Percentiles rank a stretch among this genome's conserved stretches.
Conservation (phyloP, 2,888 invertebrate genomes). For the Drosophila fulvimacula region DNA sequence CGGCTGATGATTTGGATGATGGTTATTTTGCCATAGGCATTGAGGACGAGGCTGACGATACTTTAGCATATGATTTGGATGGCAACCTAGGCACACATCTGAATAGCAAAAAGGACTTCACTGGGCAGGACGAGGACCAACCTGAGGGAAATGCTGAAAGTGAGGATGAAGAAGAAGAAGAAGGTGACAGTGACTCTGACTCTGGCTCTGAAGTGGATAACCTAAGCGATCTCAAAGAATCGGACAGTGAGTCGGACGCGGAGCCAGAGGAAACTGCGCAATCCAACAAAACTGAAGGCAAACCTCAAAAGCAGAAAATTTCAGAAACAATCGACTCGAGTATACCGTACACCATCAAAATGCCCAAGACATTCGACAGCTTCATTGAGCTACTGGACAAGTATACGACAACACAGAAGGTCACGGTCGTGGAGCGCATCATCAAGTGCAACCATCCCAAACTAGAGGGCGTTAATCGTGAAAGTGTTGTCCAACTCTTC, state of each 20-base stretch:
- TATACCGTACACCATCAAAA: constrained; percentile 87
- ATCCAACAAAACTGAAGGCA: constrained; percentile 19
- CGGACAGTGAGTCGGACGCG: constrained; percentile 84
- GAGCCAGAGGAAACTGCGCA: constrained; percentile 71
- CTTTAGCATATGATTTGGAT: constrained; percentile 82
- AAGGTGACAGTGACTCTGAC: constrained; percentile 78
- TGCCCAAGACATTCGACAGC: constrained; percentile 88
- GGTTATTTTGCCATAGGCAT: constrained; percentile 88
- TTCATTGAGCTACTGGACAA: constrained; percentile 87
- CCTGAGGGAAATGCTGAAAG: constrained; percentile 53
- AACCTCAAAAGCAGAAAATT: constrained; percentile 5
- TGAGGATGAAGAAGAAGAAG: constrained; percentile 67
- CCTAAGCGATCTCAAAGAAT: constrained; percentile 81
- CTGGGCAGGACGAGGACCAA: constrained; percentile 68
- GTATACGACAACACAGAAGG: constrained; percentile 88
- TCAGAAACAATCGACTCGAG: constrained; percentile 18
- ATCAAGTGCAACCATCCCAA: constrained; percentile 95
- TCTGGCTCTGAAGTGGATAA: constrained; percentile 84
- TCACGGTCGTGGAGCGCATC: constrained; percentile 91
- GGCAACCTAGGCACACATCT: constrained; percentile 73
- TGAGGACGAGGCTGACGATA: constrained; percentile 73
- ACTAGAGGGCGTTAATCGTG: constrained; percentile 91
- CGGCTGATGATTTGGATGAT: constrained; percentile 95
- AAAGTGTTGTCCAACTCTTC: constrained; percentile 90
- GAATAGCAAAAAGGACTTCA: constrained; percentile 41